Base-by-base conservation (phyloP, 2,113 vertebrate species). In the Hemiscyllium ocellatum region DNA sequence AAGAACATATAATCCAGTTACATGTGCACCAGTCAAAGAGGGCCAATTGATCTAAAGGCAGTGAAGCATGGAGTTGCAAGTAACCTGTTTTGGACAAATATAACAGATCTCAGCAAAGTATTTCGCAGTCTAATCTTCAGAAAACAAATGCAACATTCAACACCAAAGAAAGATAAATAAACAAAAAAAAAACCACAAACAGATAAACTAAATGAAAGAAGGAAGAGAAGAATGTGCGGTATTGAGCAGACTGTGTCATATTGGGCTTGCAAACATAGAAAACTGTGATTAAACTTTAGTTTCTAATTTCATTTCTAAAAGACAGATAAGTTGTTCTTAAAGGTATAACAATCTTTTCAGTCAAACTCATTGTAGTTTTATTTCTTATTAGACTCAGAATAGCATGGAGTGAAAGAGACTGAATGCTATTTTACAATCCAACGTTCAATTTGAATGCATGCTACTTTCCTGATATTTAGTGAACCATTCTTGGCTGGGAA, bases 1-100 rank as follows among this genome's bases (percentile, higher is more conserved):
- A 61, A 90, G 87, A 52, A 90, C 87, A 1, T 61, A 61, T 90
- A 90, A 90, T 90, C 87, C 87, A 61, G 87, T 90, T 90, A 90
- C 87, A 90, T 90, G 87, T 90, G 29, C 87, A 90, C 52, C 50
- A 90, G 50, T 56, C 86, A 90, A 52, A 90, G 87, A n/a, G 47
- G 33, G 52, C 33, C 87, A 90, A 90, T 90, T 61, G 87, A 90
- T 90, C 87, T n/a, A 3, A 56, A 61, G 47, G 87, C 26, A 65
- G 87, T 61, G 50, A 65, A 33, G 52, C 87, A 61, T 61, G 52
- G 87, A 90, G 24, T 10, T 33, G 50, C 24, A 56, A 61, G 26
- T 61, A 12, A 61, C 22, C 0, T 89, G 86, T 89, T 89, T 61
- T 56, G 24, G 24, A 26, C 7, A 89, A 13, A 2, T 10, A 56